These are phyloP conservation scores for Battus philenor DNA, from an alignment of 1,140 invertebrate genomes.

Conservation along the genomic window DNA sequence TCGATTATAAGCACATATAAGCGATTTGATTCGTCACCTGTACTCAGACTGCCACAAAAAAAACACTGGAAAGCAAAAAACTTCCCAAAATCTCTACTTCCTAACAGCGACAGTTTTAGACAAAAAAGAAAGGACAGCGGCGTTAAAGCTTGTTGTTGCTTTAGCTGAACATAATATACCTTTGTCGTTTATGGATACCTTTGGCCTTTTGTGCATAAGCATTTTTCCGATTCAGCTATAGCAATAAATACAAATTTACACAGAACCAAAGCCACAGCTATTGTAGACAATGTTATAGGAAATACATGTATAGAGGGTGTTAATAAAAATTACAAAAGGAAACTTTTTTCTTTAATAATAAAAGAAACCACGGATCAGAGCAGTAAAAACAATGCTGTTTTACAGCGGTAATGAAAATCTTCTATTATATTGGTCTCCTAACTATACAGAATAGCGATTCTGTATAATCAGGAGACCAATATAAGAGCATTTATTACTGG, in stretches of 20 bases:
- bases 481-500: too few species aligned
- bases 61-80: neutral
- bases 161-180: neutral
- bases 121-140: neutral
- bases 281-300: neutral
- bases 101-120: neutral
- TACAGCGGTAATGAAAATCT: constrained; percentile 25
- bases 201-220: neutral
- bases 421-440: too few species aligned
- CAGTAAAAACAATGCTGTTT: constrained; percentile 40
- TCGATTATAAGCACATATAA: too few species aligned
- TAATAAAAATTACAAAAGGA: too few species aligned
- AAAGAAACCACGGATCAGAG: constrained; percentile 11
- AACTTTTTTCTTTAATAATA: too few species aligned
- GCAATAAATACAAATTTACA: neutral
- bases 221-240: neutral
- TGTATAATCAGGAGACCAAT: too few species aligned
- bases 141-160: neutral
- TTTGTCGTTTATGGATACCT: neutral
- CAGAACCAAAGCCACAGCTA: neutral
- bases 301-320: neutral
- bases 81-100: neutral
- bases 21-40: too few species aligned
- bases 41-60: too few species aligned
- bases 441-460: too few species aligned